A percentile compares a stretch with the other conserved stretches of the same genome.
Conservation (phyloP, 2,797 vertebrate genomes). For the Varecia variegata region DNA sequence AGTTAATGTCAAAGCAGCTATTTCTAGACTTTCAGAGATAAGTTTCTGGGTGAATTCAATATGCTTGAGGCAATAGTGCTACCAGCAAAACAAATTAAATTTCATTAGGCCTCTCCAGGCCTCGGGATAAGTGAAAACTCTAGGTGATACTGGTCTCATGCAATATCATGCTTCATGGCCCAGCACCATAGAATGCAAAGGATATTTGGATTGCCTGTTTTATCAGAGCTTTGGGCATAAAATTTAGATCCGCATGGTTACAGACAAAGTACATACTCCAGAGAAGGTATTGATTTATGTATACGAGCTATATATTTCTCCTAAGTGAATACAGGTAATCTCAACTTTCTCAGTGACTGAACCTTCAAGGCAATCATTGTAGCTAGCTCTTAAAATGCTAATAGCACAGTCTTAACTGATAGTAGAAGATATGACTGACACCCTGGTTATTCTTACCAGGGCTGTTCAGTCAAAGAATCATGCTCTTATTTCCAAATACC, state of each 20-base stretch:
- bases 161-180: background rate
- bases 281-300: background rate
- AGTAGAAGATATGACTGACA: background rate
- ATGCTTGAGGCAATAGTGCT: background rate
- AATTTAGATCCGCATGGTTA: background rate
- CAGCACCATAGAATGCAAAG: background rate
- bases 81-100: conserved; percentile 59
- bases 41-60: background rate
- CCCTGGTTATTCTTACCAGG: background rate
- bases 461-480: background rate
- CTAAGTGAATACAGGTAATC: background rate
- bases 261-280: background rate
- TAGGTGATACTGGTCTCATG: background rate
- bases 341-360: background rate
- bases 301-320: background rate
- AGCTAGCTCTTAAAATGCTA: background rate
- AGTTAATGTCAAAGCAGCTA: background rate
- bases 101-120: background rate
- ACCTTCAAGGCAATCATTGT: background rate
- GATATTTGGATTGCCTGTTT: conserved; percentile 30
- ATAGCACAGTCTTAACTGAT: background rate
- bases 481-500: background rate
- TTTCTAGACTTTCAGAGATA: conserved; percentile 31
- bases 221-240: conserved; percentile 23
- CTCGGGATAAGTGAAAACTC: conserved; percentile 38